Conservation (phyloP, 2,888 invertebrate genomes). For the Hydraecia micacea region DNA sequence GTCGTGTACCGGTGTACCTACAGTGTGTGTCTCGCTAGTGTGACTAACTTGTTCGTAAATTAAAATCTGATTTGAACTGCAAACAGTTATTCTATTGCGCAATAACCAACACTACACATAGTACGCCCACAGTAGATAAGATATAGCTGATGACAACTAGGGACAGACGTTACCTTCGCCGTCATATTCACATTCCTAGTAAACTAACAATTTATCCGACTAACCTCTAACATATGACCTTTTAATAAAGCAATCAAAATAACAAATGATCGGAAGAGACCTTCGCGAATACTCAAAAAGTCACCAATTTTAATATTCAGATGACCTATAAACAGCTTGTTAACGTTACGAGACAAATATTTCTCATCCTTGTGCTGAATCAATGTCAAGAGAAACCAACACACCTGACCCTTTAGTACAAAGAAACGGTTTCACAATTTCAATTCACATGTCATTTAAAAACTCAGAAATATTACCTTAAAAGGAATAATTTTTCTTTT, state of each 20-base stretch:
- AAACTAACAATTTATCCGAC: not conserved
- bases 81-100: too few relatives aligned
- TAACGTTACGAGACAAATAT: constrained; percentile 40
- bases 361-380: constrained; percentile 37
- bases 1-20: too few relatives aligned
- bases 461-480: not conserved
- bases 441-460: constrained; percentile 20
- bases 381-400: constrained; percentile 45
- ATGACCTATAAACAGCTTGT: constrained; percentile 36
- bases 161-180: too few relatives aligned
- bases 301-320: constrained; percentile 8
- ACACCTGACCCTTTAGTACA: constrained; percentile 44
- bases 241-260: constrained; percentile 11
- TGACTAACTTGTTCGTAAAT: too few relatives aligned
- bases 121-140: too few relatives aligned
- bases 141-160: too few relatives aligned
- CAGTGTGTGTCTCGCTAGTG: too few relatives aligned
- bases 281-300: constrained; percentile 28
- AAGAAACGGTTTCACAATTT: constrained; percentile 40
- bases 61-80: too few relatives aligned
- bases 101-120: too few relatives aligned
- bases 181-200: not conserved
- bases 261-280: constrained; percentile 32
- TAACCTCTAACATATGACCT: constrained; percentile 29
- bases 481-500: not conserved